Evolutionary conservation across 2,113 vertebrate species (phyloP).

Genomic region (Myiopsitta monachus): DNA sequence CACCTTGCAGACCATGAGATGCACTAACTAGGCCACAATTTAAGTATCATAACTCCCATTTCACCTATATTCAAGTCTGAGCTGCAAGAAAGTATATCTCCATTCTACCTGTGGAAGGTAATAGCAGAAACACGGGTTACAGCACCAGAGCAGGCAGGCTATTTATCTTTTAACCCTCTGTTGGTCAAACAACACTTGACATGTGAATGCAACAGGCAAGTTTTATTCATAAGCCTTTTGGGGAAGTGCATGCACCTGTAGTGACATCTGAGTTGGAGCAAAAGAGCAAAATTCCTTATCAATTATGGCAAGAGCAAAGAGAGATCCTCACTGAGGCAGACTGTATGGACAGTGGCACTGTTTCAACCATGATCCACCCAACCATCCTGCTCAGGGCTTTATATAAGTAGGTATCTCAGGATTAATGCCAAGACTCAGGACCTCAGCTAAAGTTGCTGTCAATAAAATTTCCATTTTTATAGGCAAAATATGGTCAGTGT

Average conservation of each 20-base stretch:
- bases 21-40: too few species aligned
- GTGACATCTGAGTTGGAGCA: not conserved
- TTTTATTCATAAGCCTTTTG: not conserved
- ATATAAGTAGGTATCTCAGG: not conserved
- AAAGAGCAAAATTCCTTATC: fast-evolving
- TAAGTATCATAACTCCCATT: not conserved
- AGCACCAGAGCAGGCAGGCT: not conserved
- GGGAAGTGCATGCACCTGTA: not conserved
- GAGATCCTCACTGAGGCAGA: not conserved
- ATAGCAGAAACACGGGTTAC: not conserved
- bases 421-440: not conserved
- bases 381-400: fast-evolving
- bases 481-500: not conserved
- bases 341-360: too few species aligned
- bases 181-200: fast-evolving
- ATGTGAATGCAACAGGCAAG: fast-evolving
- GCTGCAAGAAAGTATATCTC: not conserved
- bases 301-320: not conserved
- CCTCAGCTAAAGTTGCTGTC: not conserved
- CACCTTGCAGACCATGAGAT: not conserved
- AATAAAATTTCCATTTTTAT: not conserved
- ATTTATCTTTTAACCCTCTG: fast-evolving
- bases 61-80: not conserved
- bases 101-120: not conserved
- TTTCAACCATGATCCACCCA: not conserved